Conservation (phyloP, 35 echinoderm and acorn worm genomes). For the Apostichopus californicus region DNA sequence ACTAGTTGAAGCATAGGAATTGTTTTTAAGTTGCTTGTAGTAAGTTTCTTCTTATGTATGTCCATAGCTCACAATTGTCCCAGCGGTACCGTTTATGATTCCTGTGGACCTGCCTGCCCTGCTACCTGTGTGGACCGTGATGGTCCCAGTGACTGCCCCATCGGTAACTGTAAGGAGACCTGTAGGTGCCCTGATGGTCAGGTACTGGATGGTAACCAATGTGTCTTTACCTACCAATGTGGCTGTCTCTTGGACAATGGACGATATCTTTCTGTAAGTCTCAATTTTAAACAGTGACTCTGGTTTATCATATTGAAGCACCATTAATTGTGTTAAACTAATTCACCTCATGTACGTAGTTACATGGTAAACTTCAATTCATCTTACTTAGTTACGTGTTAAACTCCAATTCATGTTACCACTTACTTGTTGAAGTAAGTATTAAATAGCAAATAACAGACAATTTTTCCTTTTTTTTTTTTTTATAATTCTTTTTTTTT, state of each 20-base stretch:
- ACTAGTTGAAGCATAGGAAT: too few relatives aligned
- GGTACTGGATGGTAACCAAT: conserved; percentile 49
- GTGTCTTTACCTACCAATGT: conserved; percentile 55
- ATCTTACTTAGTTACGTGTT: too few relatives aligned
- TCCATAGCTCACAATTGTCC: conserved; percentile 12
- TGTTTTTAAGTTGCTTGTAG: too few relatives aligned
- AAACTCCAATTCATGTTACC: too few relatives aligned
- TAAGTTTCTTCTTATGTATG: neutral
- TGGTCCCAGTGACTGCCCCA: conserved; percentile 31
- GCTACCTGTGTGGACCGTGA: conserved; percentile 45
- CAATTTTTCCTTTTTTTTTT: too few relatives aligned
- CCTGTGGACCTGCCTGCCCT: conserved; percentile 46
- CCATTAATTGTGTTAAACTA: too few relatives aligned
- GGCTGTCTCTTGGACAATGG: conserved; percentile 52
- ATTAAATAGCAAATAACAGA: too few relatives aligned
- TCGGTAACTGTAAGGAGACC: neutral
- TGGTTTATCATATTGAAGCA: too few relatives aligned
- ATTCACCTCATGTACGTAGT: too few relatives aligned
- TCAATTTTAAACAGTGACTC: neutral
- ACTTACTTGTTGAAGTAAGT: too few relatives aligned
- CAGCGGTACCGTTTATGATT: conserved; percentile 22
- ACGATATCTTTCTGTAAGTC: conserved; percentile 30
- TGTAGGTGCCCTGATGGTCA: conserved; percentile 46
- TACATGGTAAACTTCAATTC: too few relatives aligned
- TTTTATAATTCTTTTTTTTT: too few relatives aligned